Evolutionary conservation across 2,113 vertebrate genomes (phyloP), one percentile per base, ranked within the genome.

Genomic region (Smithornis capensis): DNA sequence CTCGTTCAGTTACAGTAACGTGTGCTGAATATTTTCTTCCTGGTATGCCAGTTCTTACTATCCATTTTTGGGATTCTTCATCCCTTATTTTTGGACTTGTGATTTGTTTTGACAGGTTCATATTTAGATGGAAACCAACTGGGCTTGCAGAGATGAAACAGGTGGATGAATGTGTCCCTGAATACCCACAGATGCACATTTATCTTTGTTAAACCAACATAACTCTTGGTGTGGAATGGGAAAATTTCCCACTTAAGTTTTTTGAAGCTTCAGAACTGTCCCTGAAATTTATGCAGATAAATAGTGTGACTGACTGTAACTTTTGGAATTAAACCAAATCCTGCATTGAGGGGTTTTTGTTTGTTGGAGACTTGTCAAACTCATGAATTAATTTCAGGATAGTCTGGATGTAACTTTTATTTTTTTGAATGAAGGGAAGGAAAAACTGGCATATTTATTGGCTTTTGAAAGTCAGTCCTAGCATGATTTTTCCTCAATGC

Each of bases 1-100:
- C 28, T 86, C 10, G 14, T 87, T 56, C 77, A 70, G 64, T 84
- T 79, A 27, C 29, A 47, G 13, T 77, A n/a, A 70, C n/a, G 7
- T 24, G 37, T 9, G 21, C 17, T 50, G 64, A 50, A 4, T 33
- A 9, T 77, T 83, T 76, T 87, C 31, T 37, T 28, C 71, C 40
- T 75, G 5, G 59, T 83, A 37, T 89, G 63, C 56, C 31, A 37
- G 18, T 87, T 67, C 14, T 91, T 13, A 8, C 35, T 91, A 3
- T 63, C 67, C 18, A 74, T 95, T 93, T 95, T 83, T 89, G 59
- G 87, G 75, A 35, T 87, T n/a, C 67, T 94, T 87, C 35, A 68
- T 53, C 70, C 40, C 6, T 95, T 93, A 89, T 93, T 95, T 71
- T 95, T 56, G 71, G 60, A 77, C 49, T 27, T 47, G 40, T 67